These are phyloP conservation scores for Anastrepha obliqua DNA, from an alignment of 1,140 invertebrate genomes.

Conservation along the genomic window DNA sequence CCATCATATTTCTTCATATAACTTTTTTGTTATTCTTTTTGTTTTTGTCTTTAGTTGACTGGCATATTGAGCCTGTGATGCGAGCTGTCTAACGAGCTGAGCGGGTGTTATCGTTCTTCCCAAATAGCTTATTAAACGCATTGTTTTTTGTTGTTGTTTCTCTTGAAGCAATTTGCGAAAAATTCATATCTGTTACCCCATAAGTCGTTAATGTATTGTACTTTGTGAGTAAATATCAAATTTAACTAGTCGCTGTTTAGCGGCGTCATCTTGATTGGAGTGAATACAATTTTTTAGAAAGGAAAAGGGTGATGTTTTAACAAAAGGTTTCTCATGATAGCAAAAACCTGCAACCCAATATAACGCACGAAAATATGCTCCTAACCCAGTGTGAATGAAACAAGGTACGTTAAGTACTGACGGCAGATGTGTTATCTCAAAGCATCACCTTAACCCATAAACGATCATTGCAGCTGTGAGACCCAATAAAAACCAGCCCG, in stretches of 20 bases:
- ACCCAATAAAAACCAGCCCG: too few relatives aligned
- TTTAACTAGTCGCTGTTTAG: constrained; percentile 34
- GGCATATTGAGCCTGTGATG: background rate
- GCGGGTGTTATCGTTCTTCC: constrained; percentile 36
- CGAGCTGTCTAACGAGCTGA: background rate
- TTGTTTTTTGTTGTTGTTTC: background rate
- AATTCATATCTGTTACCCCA: constrained; percentile 28
- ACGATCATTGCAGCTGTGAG: too few relatives aligned
- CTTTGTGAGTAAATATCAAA: constrained; percentile 38
- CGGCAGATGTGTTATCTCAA: too few relatives aligned
- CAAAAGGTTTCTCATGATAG: too few relatives aligned
- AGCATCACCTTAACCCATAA: too few relatives aligned
- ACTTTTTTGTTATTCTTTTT: background rate
- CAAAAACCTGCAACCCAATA: too few relatives aligned
- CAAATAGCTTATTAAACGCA: constrained; percentile 16
- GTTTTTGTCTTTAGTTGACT: background rate
- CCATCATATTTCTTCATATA: background rate
- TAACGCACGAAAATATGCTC: too few relatives aligned
- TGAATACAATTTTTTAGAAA: background rate
- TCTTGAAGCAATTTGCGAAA: background rate
- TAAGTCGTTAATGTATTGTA: background rate
- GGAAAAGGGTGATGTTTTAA: background rate
- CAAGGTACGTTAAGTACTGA: too few relatives aligned
- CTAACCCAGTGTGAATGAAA: too few relatives aligned
- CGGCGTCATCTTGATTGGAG: constrained; percentile 10